These are phyloP conservation scores for Phalacrocorax brasilianus DNA, from an alignment of 2,113 vertebrate genomes.

Conservation along the genomic window DNA sequence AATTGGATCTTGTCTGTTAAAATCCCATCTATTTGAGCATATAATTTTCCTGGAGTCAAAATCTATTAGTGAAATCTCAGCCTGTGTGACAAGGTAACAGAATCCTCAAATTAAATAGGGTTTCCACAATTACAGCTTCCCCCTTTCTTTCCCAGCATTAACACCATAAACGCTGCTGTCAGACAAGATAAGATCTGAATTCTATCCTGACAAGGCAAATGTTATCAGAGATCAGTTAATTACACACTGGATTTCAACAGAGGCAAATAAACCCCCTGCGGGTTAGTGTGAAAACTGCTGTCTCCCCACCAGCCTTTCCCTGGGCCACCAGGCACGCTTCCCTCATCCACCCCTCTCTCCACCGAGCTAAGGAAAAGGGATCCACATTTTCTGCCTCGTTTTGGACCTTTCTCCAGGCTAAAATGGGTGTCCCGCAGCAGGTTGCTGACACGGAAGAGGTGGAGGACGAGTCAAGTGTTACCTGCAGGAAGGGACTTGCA, in stretches of 20 bases:
- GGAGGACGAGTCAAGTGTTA: neutral
- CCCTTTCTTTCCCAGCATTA: conserved; percentile 55
- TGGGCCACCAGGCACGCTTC: neutral
- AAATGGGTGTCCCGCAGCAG: neutral
- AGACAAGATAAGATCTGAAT: conserved; percentile 67
- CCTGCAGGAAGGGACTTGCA: neutral
- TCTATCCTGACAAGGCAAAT: conserved; percentile 58
- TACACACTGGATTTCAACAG: conserved; percentile 48
- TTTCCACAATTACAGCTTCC: conserved; percentile 49
- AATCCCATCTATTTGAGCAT: conserved; percentile 50
- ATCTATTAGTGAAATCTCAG: conserved; percentile 67
- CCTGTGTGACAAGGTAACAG: conserved; percentile 61
- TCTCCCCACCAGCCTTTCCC: neutral
- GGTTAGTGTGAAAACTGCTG: neutral
- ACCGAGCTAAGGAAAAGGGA: accelerated
- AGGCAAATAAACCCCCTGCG: conserved; percentile 17
- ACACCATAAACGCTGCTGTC: conserved; percentile 61
- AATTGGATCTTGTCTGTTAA: conserved; percentile 59
- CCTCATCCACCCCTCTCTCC: neutral
- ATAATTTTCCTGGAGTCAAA: conserved; percentile 64
- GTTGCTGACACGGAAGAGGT: neutral
- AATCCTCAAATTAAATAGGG: conserved; percentile 65
- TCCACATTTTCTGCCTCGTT: neutral
- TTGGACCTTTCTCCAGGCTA: neutral
- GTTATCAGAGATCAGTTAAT: conserved; percentile 70